Evolutionary conservation across 1,140 invertebrate species (phyloP).

Genomic region (Belonocnema kinseyi): DNA sequence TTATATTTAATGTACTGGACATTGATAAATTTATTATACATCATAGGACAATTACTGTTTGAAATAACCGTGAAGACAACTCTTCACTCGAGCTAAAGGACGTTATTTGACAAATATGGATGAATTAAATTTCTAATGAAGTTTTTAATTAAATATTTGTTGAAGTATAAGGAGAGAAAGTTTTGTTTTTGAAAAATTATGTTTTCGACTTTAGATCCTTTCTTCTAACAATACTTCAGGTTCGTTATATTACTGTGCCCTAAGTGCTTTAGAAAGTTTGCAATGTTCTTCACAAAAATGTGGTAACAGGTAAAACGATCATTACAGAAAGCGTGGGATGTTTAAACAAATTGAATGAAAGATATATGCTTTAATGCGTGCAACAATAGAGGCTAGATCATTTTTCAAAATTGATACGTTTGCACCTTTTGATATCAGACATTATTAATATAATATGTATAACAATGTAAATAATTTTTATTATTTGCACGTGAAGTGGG

Average conservation of each 20-base stretch:
- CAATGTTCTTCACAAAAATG: conserved; percentile 21
- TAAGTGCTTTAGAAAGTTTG: conserved; percentile 15
- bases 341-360: background rate
- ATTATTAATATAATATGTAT: too few species aligned
- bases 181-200: background rate
- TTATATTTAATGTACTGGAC: conserved; percentile 7
- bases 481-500: too few species aligned
- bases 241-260: conserved; percentile 15
- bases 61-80: background rate
- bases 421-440: too few species aligned
- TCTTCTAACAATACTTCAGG: background rate
- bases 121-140: too few species aligned
- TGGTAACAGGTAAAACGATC: conserved; percentile 12
- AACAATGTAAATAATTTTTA: too few species aligned
- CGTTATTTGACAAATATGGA: too few species aligned
- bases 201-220: background rate
- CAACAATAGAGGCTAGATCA: too few species aligned
- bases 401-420: too few species aligned
- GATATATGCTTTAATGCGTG: background rate
- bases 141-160: too few species aligned
- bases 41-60: background rate
- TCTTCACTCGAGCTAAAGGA: too few species aligned
- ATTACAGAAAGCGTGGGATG: conserved; percentile 18
- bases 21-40: background rate
- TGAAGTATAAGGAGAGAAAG: background rate